Percentiles rank a stretch among this genome's conserved stretches.
Evolutionary conservation across 2,888 invertebrate species (phyloP).

Genomic region (Ochropacha duplaris): DNA sequence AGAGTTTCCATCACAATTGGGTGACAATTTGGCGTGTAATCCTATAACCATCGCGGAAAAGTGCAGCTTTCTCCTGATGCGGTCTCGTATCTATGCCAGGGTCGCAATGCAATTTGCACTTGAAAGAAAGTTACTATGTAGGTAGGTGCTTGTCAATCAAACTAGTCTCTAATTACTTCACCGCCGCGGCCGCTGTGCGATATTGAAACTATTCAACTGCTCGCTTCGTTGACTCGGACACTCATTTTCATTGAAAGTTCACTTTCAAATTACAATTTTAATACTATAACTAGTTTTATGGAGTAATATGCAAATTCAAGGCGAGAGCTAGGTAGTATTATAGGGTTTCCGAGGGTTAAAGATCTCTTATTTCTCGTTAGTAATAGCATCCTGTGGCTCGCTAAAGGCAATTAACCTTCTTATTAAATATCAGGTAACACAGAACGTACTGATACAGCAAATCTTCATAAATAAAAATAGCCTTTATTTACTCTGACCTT

Average conservation of each 20-base stretch:
- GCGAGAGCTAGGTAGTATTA: not conserved
- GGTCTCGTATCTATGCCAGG: not conserved
- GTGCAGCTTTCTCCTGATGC: not conserved
- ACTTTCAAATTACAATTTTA: not conserved
- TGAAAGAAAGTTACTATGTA: not conserved
- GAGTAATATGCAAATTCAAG: not conserved
- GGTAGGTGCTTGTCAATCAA: not conserved
- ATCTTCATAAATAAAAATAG: too few relatives aligned
- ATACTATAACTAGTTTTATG: not conserved
- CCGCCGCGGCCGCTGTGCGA: not conserved
- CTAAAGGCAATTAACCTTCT: not conserved
- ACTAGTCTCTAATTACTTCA: slow-evolving; percentile 1
- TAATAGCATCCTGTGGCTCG: not conserved
- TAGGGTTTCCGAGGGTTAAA: not conserved
- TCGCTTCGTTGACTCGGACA: not conserved
- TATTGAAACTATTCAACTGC: not conserved
- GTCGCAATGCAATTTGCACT: slow-evolving; percentile 1
- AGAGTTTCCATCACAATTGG: not conserved
- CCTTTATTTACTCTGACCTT: too few relatives aligned
- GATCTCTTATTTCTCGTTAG: not conserved
- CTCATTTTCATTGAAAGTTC: not conserved
- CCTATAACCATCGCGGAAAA: not conserved
- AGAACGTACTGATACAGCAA: not conserved
- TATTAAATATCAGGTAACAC: not conserved
- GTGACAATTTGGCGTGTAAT: not conserved